Evolutionary conservation across 2,888 invertebrate species (phyloP).

Genomic region (Pandemis cinnamomeana): DNA sequence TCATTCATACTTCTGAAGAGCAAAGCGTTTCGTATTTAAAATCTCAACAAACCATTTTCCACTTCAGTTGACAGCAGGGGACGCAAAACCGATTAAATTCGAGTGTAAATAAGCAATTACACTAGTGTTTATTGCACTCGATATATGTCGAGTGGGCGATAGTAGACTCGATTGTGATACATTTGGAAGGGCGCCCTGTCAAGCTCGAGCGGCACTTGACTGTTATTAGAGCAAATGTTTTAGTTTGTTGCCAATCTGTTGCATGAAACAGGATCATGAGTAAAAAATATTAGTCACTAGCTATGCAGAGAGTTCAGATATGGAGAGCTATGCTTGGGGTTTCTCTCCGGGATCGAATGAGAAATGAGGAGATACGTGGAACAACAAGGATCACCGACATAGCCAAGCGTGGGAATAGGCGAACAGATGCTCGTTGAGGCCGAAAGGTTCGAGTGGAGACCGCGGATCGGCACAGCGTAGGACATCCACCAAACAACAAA

Average conservation of each 20-base stretch:
- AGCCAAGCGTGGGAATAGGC: no score
- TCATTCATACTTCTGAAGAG: neutral
- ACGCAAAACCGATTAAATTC: conserved; percentile 41
- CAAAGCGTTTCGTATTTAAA: conserved; percentile 22
- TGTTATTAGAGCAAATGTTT: conserved; percentile 47
- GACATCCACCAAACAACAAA: no score
- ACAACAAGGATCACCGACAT: no score
- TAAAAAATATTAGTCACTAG: no score
- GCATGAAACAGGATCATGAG: neutral
- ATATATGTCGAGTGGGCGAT: conserved; percentile 39
- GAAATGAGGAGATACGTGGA: no score
- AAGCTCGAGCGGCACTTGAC: conserved; percentile 41
- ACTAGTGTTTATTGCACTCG: conserved; percentile 43
- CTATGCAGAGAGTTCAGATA: no score
- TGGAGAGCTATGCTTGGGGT: no score
- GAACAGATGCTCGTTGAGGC: no score
- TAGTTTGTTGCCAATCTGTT: conserved; percentile 23
- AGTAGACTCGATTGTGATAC: conserved; percentile 21
- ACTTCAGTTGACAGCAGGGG: conserved; percentile 26
- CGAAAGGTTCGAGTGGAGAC: no score
- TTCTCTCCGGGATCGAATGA: no score
- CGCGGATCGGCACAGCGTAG: no score
- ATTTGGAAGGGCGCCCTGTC: conserved; percentile 34
- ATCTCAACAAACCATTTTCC: conserved; percentile 37
- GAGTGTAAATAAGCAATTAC: conserved; percentile 51